Evolutionary conservation across 2,113 vertebrate species (phyloP).

Genomic region (Varanus salvator): DNA sequence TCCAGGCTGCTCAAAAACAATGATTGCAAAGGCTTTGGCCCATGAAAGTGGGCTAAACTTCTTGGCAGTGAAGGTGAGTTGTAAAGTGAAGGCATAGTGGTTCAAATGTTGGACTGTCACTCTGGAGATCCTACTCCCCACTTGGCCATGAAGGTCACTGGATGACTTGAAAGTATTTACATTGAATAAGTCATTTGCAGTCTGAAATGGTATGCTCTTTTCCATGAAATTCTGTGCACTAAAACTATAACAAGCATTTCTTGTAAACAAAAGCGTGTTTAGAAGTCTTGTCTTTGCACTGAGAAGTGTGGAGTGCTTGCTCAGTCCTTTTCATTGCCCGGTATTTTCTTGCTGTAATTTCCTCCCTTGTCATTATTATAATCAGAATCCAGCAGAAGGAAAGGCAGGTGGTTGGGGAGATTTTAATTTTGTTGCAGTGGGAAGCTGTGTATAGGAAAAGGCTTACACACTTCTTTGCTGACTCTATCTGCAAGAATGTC

Average conservation of each 20-base stretch:
- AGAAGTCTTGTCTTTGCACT: neutral
- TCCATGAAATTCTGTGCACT: neutral
- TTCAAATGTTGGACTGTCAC: no score
- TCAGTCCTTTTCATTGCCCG: neutral
- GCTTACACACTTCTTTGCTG: neutral
- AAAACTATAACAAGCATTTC: neutral
- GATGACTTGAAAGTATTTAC: neutral
- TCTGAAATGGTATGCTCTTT: neutral
- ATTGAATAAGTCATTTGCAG: neutral
- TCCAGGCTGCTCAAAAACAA: conserved; percentile 98
- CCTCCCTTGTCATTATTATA: neutral
- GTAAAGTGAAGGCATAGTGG: neutral
- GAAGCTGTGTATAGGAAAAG: neutral
- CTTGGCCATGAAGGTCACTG: no score
- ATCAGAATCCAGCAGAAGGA: neutral
- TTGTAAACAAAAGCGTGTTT: neutral
- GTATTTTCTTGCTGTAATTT: neutral
- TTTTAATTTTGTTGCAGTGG: no score
- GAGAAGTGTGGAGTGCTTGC: neutral
- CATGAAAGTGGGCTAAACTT: conserved; percentile 96
- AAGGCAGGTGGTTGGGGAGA: neutral
- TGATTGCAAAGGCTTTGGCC: conserved; percentile 96
- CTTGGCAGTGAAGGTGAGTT: conserved; percentile 90
- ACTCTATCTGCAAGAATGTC: neutral
- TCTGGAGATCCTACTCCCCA: no score